Evolutionary conservation across 2,797 vertebrate species (phyloP).

Genomic region (Parambassis ranga): DNA sequence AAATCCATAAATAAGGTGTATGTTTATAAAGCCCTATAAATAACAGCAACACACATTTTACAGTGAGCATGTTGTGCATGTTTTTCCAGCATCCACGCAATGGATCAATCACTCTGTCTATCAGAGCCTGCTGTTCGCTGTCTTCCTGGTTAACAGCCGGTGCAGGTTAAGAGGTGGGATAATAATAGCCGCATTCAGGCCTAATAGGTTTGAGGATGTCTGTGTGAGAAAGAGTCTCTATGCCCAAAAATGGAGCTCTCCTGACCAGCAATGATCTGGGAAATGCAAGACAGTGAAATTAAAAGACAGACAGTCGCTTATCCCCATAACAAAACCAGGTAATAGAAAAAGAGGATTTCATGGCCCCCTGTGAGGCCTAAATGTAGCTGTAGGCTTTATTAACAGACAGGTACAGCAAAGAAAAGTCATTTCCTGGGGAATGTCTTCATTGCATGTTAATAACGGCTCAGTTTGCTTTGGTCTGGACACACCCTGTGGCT

Average conservation of each 20-base stretch:
- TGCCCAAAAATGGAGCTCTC: slow-evolving; percentile 56
- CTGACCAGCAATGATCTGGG: background rate
- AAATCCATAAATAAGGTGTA: too few relatives aligned
- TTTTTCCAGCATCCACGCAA: too few relatives aligned
- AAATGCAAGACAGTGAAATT: slow-evolving; percentile 19
- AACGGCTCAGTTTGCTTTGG: background rate
- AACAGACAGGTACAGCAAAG: slow-evolving; percentile 21
- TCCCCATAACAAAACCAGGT: slow-evolving; percentile 1
- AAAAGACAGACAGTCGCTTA: background rate
- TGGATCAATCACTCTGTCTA: background rate
- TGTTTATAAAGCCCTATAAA: too few relatives aligned
- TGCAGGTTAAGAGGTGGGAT: slow-evolving; percentile 15
- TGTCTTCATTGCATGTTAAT: slow-evolving; percentile 1
- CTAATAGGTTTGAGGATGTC: slow-evolving; percentile 22
- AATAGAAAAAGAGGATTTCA: slow-evolving; percentile 9
- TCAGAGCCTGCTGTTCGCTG: background rate
- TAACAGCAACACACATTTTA: too few relatives aligned
- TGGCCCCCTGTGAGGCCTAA: background rate
- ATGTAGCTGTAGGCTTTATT: slow-evolving; percentile 20
- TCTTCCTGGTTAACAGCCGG: background rate
- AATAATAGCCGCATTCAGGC: slow-evolving; percentile 51
- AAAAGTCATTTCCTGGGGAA: slow-evolving; percentile 55
- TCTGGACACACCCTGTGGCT: slow-evolving; percentile 29
- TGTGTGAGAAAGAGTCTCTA: slow-evolving; percentile 34
- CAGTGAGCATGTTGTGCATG: too few relatives aligned